phyloP scores from a whole-genome alignment of 64 coral and sea anemone genomes.

The Acropora yongei region DNA sequence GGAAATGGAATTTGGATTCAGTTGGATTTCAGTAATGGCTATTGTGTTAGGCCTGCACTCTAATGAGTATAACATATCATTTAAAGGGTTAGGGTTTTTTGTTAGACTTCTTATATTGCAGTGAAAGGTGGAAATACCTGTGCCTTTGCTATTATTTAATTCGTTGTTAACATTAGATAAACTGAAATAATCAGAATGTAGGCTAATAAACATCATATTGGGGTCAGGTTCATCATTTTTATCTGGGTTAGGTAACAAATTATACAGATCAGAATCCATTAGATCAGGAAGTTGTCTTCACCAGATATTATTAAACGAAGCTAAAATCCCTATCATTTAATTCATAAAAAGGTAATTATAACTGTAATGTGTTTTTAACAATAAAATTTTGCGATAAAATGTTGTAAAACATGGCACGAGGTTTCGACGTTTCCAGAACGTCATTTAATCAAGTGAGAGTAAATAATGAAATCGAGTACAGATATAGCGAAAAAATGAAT shows the following conservation, averaged over 20 bases:
- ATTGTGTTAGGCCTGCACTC: slow-evolving; percentile 27
- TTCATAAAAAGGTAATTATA: slow-evolving; percentile 1
- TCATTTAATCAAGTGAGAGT: no score
- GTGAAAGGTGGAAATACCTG: slow-evolving; percentile 19
- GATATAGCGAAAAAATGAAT: no score
- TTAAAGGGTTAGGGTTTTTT: slow-evolving; percentile 38
- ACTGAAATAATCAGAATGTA: slow-evolving; percentile 20
- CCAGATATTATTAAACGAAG: background rate
- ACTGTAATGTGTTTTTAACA: background rate
- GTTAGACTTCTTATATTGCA: slow-evolving; percentile 51
- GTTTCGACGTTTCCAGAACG: no score
- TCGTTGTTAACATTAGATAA: background rate
- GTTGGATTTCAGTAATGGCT: slow-evolving; percentile 27
- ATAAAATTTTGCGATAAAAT: no score
- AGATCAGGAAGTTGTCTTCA: background rate
- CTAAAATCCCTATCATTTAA: slow-evolving; percentile 24
- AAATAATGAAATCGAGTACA: no score
- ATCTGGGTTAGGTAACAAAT: background rate
- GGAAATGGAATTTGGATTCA: slow-evolving; percentile 33
- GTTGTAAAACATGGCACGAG: no score
- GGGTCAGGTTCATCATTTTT: background rate
- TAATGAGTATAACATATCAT: background rate
- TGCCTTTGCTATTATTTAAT: background rate
- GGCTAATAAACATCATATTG: background rate
- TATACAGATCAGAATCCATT: background rate